A percentile compares a stretch with the other conserved stretches of the same genome.
phyloP scores from a whole-genome alignment of 2,797 vertebrate genomes.

The Antennarius maculatus region DNA sequence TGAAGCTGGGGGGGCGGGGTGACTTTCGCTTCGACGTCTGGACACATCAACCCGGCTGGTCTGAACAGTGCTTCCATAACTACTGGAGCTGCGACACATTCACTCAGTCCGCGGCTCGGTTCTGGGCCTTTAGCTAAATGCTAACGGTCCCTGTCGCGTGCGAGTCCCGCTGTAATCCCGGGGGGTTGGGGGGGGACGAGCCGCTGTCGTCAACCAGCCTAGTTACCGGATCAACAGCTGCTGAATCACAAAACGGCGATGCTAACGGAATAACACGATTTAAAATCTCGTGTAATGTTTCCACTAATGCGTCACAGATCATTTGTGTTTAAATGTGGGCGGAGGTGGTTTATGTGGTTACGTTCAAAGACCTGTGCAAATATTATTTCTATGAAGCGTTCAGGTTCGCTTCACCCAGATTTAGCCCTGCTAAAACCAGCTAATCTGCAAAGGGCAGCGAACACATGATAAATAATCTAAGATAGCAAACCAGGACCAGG shows the following conservation, averaged over 20 bases:
- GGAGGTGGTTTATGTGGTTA: too few relatives aligned
- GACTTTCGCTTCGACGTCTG: background rate
- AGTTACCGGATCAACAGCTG: background rate
- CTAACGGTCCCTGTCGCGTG: slow-evolving; percentile 9
- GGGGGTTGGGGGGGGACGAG: background rate
- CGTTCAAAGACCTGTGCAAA: background rate
- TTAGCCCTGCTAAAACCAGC: background rate
- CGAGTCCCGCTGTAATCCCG: slow-evolving; percentile 24
- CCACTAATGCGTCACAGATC: too few relatives aligned
- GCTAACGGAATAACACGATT: rapidly evolving
- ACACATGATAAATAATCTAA: background rate
- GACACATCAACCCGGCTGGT: background rate
- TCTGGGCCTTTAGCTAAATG: background rate
- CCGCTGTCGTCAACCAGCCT: slow-evolving; percentile 9
- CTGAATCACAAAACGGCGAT: background rate
- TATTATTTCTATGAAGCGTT: background rate
- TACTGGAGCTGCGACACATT: background rate
- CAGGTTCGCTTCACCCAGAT: background rate
- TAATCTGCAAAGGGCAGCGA: background rate
- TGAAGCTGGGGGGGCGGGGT: slow-evolving; percentile 45
- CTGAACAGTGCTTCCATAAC: background rate
- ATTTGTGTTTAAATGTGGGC: too few relatives aligned
- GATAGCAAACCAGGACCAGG: background rate
- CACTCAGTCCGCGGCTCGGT: rapidly evolving
- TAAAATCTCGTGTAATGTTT: background rate